Evolutionary conservation across 2,113 vertebrate species (phyloP).

Genomic region (Prochilodus magdalenae): DNA sequence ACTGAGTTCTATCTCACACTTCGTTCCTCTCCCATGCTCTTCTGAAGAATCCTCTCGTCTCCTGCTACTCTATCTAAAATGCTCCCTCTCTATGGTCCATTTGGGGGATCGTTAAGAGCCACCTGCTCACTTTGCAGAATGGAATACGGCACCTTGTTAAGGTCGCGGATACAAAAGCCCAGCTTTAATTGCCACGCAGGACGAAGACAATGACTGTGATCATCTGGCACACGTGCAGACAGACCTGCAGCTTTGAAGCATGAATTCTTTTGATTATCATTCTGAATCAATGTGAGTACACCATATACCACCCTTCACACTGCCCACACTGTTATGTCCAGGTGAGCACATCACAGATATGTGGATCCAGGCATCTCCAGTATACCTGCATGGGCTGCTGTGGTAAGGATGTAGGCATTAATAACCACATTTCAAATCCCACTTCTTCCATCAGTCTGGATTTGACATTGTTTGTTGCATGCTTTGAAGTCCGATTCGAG

Average conservation of each 20-base stretch:
- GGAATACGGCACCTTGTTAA: not conserved
- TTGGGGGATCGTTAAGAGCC: constrained; percentile 9
- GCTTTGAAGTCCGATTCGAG: no score
- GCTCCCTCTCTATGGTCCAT: not conserved
- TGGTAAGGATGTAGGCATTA: no score
- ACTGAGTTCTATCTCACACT: not conserved
- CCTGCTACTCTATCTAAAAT: not conserved
- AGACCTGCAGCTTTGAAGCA: not conserved
- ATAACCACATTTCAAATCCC: no score
- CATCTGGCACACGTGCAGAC: not conserved
- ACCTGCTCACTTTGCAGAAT: constrained; percentile 16
- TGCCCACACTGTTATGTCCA: no score
- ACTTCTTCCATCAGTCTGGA: no score
- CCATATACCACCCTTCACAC: no score
- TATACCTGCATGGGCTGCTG: no score
- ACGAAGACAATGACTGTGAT: not conserved
- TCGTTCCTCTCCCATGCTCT: not conserved
- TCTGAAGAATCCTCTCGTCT: not conserved
- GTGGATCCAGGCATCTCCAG: no score
- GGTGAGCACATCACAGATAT: no score
- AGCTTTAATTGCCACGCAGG: not conserved
- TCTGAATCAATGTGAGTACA: not conserved
- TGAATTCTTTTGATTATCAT: not conserved
- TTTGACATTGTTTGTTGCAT: no score
- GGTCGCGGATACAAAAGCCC: not conserved